Evolutionary conservation across 2,888 invertebrate genomes (phyloP), one percentile per base, ranked within the genome.

Genomic region (Drosophila meridiana): DNA sequence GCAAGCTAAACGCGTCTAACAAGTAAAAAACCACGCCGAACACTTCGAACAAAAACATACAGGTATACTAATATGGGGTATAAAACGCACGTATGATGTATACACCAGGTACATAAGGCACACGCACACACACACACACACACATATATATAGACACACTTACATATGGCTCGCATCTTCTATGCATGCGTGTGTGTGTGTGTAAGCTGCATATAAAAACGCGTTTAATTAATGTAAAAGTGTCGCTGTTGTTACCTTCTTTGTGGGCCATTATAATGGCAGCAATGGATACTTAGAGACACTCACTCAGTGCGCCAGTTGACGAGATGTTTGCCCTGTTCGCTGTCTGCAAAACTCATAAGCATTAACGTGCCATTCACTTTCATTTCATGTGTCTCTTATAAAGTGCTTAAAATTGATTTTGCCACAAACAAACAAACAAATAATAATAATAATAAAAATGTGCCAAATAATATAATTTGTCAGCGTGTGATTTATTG

Each of bases 141-240:
- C 45, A 59, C 55, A 50, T 4, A 50, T 20, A 59, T 42, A 62
- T 20, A 20, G 20, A 20, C 20, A 20, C 42, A 59, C 63, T 48
- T 55, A 55, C 38, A 42, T 48, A 59, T 28, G 30, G 45, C 9
- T 48, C 55, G 45, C 63, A 63, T 63, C 45, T 64, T 48, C 32
- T 14, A 34, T 65, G 66, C 32, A 28, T 50, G 40, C 20, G 65
- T 63, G 57, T 60, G 64, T 55, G 58, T 56, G 57, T 55, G 59
- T 52, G 56, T 59, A 53, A 69, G 68, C 53, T 78, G 86, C 85
- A 75, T 77, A 87, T 76, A 87, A 87, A 90, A 88, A 82, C 78
- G 86, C 83, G 90, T 90, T 86, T 86, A 86, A 90, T 90, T 86
- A 90, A 82, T 90, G 80, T 80, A 72, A 86, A 90, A 90, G 88